phyloP scores from a whole-genome alignment of 2,888 invertebrate species.

The Caenorhabditis plicata region DNA sequence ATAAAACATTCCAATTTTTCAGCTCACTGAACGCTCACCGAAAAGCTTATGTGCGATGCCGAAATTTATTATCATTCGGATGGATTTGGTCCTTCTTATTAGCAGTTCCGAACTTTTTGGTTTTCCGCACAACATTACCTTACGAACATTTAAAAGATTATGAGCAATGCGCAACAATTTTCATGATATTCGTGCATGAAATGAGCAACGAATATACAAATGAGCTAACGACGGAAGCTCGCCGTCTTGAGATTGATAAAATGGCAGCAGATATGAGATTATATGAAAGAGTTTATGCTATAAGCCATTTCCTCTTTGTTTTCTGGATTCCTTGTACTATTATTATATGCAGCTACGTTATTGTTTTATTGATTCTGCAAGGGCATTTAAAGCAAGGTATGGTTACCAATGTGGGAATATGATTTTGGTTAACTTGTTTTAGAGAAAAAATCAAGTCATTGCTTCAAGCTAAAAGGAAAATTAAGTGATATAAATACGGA shows the following conservation, averaged over 20 bases:
- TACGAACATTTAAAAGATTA: slow-evolving; percentile 5
- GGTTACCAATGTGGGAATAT: not conserved
- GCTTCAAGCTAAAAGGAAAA: no score
- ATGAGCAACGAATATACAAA: slow-evolving; percentile 18
- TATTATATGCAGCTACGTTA: slow-evolving; percentile 47
- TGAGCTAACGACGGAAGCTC: slow-evolving; percentile 7
- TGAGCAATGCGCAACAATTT: slow-evolving; percentile 38
- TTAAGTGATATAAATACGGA: no score
- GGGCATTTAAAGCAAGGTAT: slow-evolving; percentile 33
- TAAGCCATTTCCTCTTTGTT: slow-evolving; percentile 55
- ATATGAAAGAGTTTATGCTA: slow-evolving; percentile 50
- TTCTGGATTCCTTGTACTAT: slow-evolving; percentile 59
- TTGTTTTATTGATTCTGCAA: slow-evolving; percentile 49
- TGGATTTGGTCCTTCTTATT: slow-evolving; percentile 51
- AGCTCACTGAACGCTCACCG: slow-evolving; percentile 50
- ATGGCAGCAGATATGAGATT: slow-evolving; percentile 14
- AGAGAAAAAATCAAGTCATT: no score
- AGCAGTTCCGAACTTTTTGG: slow-evolving; percentile 53
- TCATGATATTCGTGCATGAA: slow-evolving; percentile 29
- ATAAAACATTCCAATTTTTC: slow-evolving; percentile 7
- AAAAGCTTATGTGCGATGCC: slow-evolving; percentile 44
- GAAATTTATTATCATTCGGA: slow-evolving; percentile 45
- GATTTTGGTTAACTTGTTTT: not conserved
- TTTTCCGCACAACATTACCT: slow-evolving; percentile 54
- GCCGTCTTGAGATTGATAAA: slow-evolving; percentile 21